These are phyloP conservation scores for Epinephelus lanceolatus DNA, from an alignment of 2,113 vertebrate species.

Conservation along the genomic window DNA sequence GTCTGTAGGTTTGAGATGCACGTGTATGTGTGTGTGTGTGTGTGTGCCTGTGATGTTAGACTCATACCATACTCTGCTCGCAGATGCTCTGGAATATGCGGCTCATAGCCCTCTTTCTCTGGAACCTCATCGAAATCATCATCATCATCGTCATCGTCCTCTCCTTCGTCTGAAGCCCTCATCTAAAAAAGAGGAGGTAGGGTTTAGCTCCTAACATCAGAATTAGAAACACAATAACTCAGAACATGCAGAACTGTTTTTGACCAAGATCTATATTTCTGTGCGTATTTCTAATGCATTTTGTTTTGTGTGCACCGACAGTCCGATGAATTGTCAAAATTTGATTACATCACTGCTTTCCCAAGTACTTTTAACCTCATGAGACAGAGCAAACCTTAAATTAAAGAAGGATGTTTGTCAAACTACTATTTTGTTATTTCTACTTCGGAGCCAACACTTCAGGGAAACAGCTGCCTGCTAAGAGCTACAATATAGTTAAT, in stretches of 20 bases:
- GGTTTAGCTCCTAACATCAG: not conserved
- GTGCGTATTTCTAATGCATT: not conserved
- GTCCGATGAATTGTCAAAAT: too few relatives aligned
- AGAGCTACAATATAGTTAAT: too few relatives aligned
- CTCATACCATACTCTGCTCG: constrained; percentile 90
- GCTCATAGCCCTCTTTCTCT: constrained; percentile 96
- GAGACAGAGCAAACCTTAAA: too few relatives aligned
- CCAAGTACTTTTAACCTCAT: too few relatives aligned
- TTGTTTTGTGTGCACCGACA: not conserved
- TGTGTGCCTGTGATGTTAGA: constrained; percentile 78
- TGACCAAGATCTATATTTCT: not conserved
- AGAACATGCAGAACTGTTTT: not conserved
- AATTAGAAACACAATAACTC: not conserved
- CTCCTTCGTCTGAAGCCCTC: constrained; percentile 54
- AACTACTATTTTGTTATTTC: too few relatives aligned
- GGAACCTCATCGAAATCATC: constrained; percentile 96
- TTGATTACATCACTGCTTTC: too few relatives aligned
- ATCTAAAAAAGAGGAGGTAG: not conserved
- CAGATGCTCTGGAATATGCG: constrained; percentile 91
- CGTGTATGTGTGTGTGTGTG: constrained; percentile 53
- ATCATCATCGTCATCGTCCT: constrained; percentile 78
- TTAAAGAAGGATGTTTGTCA: too few relatives aligned
- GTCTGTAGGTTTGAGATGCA: constrained; percentile 70
- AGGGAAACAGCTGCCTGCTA: too few relatives aligned
- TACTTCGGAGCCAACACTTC: too few relatives aligned